Evolutionary conservation across 2,888 invertebrate species (phyloP), one percentile per base, ranked within the genome.

Genomic region (Panzeria rudis): DNA sequence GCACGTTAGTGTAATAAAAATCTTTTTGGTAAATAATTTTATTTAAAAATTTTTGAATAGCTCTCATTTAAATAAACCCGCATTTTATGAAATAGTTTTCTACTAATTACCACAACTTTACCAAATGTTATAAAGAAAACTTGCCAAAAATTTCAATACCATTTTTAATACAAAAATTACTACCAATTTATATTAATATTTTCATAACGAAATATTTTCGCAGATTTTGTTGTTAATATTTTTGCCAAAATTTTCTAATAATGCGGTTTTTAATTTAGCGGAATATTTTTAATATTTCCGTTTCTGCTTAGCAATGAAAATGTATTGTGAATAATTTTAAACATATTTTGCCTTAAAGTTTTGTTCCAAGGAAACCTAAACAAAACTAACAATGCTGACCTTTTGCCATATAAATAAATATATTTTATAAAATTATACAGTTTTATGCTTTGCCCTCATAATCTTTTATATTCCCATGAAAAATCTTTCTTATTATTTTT

Each of bases 391-490:
- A n/a, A 9, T n/a, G 5, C n/a, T 73, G 61, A 73, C 72, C 59
- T 73, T 32, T 73, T 61, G 72, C 47, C 23, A 35, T 15, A 54
- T 20, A 64, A 56, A 29, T 20, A 9, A 32, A 56, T 54, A 50
- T n/a, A 54, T 32, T 66, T 66, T 25, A 17, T 5, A 13, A 17
- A 41, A 54, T 41, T 66, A 44, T 23, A 29, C n/a, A 41, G 52
- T 52, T 17, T 50, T 77, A 56, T 50, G 59, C 25, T 11, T 25
- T 54, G 44, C 11, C 61, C 52, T 78, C 52, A 78, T 69, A 78
- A 78, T 61, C 13, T 69, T 62, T 79, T 62, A 32, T 76, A 35
- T 61, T 62, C 69, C 52, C 69, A 69, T 61, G 1, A n/a, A 64
- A 41, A 73, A 1, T 59, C 5, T 41, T 13, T 5, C 56, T 47